Evolutionary conservation across 2,888 invertebrate species (phyloP).

Genomic region (Orthosia incerta): DNA sequence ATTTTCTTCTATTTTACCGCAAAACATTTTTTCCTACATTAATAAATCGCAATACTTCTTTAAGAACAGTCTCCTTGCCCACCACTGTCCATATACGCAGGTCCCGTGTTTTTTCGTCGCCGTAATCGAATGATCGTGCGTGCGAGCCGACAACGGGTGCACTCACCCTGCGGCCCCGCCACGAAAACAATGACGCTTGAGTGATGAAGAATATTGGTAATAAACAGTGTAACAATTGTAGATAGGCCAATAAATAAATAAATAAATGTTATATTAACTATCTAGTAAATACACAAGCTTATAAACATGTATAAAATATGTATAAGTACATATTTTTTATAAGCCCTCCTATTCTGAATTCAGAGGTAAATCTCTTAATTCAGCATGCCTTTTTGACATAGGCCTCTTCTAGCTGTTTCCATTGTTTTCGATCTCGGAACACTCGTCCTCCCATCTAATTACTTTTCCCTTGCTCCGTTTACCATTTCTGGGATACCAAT

Average conservation of each 20-base stretch:
- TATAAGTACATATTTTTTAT: too few species aligned
- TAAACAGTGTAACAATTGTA: too few species aligned
- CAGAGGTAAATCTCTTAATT: too few species aligned
- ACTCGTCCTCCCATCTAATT: too few species aligned
- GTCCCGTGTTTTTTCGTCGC: constrained; percentile 58
- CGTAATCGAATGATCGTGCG: constrained; percentile 67
- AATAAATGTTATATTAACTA: constrained; percentile 16
- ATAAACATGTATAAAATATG: too few species aligned
- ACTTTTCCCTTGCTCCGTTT: too few species aligned
- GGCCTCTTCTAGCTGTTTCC: too few species aligned
- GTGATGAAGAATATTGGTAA: constrained; percentile 20
- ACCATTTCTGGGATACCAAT: too few species aligned
- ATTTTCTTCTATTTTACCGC: background rate
- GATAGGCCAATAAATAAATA: too few species aligned
- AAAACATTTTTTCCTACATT: background rate
- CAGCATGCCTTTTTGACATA: too few species aligned
- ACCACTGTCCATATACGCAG: constrained; percentile 58
- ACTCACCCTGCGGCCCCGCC: constrained; percentile 41
- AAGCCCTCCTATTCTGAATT: too few species aligned
- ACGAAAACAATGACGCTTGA: constrained; percentile 48
- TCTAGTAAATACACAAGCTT: background rate
- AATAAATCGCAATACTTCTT: background rate
- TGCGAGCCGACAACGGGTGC: constrained; percentile 62
- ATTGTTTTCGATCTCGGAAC: too few species aligned
- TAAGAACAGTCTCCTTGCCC: constrained; percentile 37